Evolutionary conservation across 2,888 invertebrate species (phyloP).

Genomic region (Sericinus montela): DNA sequence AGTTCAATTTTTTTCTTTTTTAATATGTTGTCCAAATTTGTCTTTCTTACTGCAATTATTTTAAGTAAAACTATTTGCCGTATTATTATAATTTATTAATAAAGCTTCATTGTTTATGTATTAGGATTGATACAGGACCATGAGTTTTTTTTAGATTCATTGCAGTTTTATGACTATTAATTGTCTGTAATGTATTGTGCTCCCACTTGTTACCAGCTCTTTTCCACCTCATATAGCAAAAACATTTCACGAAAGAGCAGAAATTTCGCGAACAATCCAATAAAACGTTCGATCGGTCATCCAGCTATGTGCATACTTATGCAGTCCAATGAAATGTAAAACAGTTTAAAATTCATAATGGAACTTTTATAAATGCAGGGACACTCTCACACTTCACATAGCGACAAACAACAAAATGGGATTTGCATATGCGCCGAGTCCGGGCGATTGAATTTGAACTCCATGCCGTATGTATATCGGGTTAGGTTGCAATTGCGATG

Average conservation of each 20-base stretch:
- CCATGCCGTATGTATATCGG: constrained; percentile 27
- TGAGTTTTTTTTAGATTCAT: not conserved
- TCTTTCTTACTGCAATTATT: too few species aligned
- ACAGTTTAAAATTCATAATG: constrained; percentile 20
- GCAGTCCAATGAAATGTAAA: constrained; percentile 10
- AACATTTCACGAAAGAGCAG: not conserved
- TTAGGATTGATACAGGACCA: too few species aligned
- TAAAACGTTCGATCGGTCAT: not conserved
- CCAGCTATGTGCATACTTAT: not conserved
- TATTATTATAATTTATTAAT: too few species aligned
- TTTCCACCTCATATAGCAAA: not conserved
- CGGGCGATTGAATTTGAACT: constrained; percentile 24
- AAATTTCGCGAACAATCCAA: constrained; percentile 1
- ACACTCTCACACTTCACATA: constrained; percentile 21
- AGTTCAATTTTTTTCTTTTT: too few species aligned
- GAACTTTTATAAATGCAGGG: constrained; percentile 21
- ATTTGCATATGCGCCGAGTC: constrained; percentile 20
- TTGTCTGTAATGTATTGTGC: constrained; percentile 6
- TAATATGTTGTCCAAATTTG: too few species aligned
- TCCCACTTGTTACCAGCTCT: not conserved
- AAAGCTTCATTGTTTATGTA: too few species aligned
- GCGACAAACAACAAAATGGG: constrained; percentile 20
- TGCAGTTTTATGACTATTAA: constrained; percentile 10
- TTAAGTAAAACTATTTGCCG: too few species aligned
- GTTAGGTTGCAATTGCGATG: constrained; percentile 35